A percentile compares a stretch with the other conserved stretches of the same genome.
Conservation (phyloP, 2,888 invertebrate genomes). For the Lepidocyrtoides sp. region DNA sequence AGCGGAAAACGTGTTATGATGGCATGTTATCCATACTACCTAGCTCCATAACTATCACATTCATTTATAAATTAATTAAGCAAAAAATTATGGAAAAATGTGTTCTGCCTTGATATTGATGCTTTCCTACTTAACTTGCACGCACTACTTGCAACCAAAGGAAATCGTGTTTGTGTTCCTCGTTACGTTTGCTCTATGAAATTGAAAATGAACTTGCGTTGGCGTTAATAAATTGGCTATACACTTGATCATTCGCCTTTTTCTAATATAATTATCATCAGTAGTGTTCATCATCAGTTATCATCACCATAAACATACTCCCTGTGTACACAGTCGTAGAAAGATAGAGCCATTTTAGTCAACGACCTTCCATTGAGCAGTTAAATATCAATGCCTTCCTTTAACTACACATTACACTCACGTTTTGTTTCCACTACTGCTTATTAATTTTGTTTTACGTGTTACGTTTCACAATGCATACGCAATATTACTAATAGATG, state of each 20-base stretch:
- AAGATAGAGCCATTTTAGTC: conserved; percentile 53
- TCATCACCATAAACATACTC: conserved; percentile 7
- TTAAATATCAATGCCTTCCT: conserved; percentile 52
- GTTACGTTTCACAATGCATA: conserved; percentile 12
- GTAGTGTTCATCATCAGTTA: conserved; percentile 10
- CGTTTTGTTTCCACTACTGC: neutral
- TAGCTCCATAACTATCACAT: neutral
- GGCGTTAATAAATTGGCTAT: neutral
- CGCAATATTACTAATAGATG: conserved; percentile 19
- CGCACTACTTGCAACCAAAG: neutral
- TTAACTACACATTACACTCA: conserved; percentile 17
- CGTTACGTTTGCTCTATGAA: neutral
- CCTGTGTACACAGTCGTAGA: neutral
- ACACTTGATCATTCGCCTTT: conserved; percentile 29
- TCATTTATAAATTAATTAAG: neutral
- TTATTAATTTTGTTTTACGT: conserved; percentile 35
- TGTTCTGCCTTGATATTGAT: conserved; percentile 32
- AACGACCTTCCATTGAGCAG: conserved; percentile 67
- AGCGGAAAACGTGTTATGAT: neutral
- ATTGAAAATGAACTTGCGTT: conserved; percentile 43
- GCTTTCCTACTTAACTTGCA: neutral
- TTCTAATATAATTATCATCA: neutral
- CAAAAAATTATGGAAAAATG: conserved; percentile 35
- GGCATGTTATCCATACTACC: neutral
- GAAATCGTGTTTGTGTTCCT: conserved; percentile 25